A percentile compares a stretch with the other conserved stretches of the same genome.
Conservation (phyloP, 1,140 invertebrate species). For the Drosophila serrata region DNA sequence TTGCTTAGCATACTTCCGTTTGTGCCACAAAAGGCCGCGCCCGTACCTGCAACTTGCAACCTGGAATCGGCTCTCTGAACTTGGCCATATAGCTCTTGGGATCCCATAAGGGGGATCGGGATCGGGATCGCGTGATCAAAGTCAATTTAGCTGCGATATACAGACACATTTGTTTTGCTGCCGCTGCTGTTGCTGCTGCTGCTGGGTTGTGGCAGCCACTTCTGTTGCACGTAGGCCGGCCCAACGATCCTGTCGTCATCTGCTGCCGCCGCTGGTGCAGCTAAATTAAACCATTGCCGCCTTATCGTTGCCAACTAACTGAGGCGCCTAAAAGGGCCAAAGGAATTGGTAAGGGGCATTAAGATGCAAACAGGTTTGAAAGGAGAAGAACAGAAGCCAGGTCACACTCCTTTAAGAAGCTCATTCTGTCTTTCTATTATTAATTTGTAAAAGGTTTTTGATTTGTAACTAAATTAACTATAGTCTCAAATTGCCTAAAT, state of each 20-base stretch:
- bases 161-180: constrained; percentile 80
- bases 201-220: constrained; percentile 24
- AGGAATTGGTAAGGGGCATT: constrained; percentile 50
- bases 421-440: constrained; percentile 5
- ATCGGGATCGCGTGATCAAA: constrained; percentile 79
- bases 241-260: constrained; percentile 84
- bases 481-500: too few species aligned
- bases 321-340: constrained; percentile 67
- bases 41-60: constrained; percentile 28
- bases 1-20: constrained; percentile 84
- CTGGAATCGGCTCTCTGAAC: constrained; percentile 36
- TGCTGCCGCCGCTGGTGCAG: constrained; percentile 62
- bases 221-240: constrained; percentile 66
- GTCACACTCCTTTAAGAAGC: constrained; percentile 10
- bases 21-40: constrained; percentile 73
- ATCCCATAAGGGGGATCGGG: constrained; percentile 34
- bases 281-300: constrained; percentile 83
- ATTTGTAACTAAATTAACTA: not conserved
- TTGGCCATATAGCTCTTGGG: constrained; percentile 34
- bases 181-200: constrained; percentile 38
- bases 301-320: constrained; percentile 66
- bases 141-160: constrained; percentile 84
- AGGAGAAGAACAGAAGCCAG: not conserved
- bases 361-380: constrained; percentile 21
- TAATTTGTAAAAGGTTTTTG: not conserved